Evolutionary conservation across 2,113 vertebrate genomes (phyloP).

Genomic region (Pterocles orientalis): DNA sequence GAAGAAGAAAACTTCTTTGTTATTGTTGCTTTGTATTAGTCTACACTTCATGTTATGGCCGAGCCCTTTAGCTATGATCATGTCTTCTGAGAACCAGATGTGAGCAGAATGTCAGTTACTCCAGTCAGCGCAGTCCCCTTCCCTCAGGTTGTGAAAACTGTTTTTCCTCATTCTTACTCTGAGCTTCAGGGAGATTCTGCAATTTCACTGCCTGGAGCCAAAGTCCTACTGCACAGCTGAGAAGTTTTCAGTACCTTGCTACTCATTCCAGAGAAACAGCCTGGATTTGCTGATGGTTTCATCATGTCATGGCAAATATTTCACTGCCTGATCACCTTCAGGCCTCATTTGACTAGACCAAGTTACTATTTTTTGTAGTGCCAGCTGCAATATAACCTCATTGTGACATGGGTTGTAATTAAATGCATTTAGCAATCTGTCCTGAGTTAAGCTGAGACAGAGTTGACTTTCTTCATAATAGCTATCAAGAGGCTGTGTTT

Average conservation of each 20-base stretch:
- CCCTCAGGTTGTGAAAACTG: neutral
- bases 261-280: neutral
- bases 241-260: conserved; percentile 26
- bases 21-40: neutral
- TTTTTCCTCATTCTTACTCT: neutral
- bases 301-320: conserved; percentile 41
- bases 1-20: neutral
- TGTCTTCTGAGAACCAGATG: neutral
- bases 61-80: neutral
- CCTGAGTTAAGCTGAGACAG: too few species aligned
- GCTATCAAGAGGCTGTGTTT: too few species aligned
- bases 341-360: neutral
- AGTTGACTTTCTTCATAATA: too few species aligned
- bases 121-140: neutral
- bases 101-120: neutral
- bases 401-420: neutral
- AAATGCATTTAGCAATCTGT: neutral
- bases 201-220: neutral
- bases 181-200: neutral
- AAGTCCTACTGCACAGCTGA: neutral
- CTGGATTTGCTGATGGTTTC: conserved; percentile 35
- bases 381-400: neutral
- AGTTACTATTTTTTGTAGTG: neutral
- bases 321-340: neutral
- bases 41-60: too few species aligned